Evolutionary conservation across 2,888 invertebrate species (phyloP).

Genomic region (Tetragonula carbonaria): DNA sequence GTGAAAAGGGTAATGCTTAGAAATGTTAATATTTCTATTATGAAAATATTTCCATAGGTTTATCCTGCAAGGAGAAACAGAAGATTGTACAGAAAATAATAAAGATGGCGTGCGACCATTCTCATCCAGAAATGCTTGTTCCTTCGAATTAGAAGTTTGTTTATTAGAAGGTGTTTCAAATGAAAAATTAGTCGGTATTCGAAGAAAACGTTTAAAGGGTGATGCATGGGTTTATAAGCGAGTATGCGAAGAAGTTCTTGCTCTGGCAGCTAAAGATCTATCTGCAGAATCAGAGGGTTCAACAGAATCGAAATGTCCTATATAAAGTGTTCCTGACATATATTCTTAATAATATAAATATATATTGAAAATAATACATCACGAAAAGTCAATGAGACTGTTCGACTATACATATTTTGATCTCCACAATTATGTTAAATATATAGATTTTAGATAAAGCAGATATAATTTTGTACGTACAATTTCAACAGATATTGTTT

Average conservation of each 20-base stretch:
- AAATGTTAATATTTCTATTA: not conserved
- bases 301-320: slow-evolving; percentile 78
- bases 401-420: slow-evolving; percentile 21
- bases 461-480: not conserved
- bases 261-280: slow-evolving; percentile 84
- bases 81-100: slow-evolving; percentile 74
- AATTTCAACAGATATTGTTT: slow-evolving; percentile 13
- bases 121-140: slow-evolving; percentile 83
- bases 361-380: slow-evolving; percentile 13
- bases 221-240: slow-evolving; percentile 93
- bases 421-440: slow-evolving; percentile 32
- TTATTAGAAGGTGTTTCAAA: slow-evolving; percentile 84
- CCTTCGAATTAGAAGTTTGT: slow-evolving; percentile 90
- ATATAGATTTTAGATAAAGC: slow-evolving; percentile 4
- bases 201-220: slow-evolving; percentile 90
- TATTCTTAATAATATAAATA: not conserved
- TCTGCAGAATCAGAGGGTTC: slow-evolving; percentile 67
- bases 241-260: slow-evolving; percentile 90
- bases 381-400: slow-evolving; percentile 2
- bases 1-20: not conserved
- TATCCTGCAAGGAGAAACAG: slow-evolving; percentile 88
- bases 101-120: slow-evolving; percentile 69
- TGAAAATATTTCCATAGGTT: slow-evolving; percentile 84
- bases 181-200: slow-evolving; percentile 86
- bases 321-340: slow-evolving; percentile 61